Evolutionary conservation across 2,797 vertebrate species (phyloP).

Genomic region (Diceros bicornis): DNA sequence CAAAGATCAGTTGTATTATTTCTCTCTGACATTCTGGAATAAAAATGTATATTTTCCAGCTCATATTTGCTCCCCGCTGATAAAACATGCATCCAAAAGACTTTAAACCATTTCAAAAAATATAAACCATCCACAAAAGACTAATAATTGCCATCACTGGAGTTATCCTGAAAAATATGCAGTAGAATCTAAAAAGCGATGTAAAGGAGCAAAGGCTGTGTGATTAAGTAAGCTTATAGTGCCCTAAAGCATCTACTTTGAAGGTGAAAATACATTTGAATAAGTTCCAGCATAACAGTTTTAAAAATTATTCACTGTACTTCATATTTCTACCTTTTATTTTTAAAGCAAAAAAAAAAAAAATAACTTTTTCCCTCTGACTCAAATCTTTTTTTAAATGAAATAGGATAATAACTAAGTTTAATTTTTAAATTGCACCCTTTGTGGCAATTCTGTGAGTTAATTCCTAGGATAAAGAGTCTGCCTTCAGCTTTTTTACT

Average conservation of each 20-base stretch:
- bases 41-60: background rate
- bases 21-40: background rate
- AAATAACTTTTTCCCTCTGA: background rate
- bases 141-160: background rate
- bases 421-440: background rate
- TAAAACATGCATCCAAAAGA: background rate
- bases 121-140: background rate
- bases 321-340: constrained; percentile 7
- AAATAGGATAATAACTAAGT: background rate
- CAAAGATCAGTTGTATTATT: background rate
- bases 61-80: background rate
- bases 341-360: constrained; percentile 45
- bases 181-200: background rate
- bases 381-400: background rate
- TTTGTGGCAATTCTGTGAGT: constrained; percentile 3
- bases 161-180: background rate
- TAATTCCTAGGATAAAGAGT: background rate
- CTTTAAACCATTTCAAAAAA: background rate
- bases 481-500: background rate
- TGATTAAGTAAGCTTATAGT: background rate
- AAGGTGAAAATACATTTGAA: background rate
- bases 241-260: background rate
- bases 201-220: background rate
- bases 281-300: background rate
- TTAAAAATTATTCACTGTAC: background rate